Conservation (phyloP, 2,797 vertebrate species). For the Crocidura indochinensis region DNA sequence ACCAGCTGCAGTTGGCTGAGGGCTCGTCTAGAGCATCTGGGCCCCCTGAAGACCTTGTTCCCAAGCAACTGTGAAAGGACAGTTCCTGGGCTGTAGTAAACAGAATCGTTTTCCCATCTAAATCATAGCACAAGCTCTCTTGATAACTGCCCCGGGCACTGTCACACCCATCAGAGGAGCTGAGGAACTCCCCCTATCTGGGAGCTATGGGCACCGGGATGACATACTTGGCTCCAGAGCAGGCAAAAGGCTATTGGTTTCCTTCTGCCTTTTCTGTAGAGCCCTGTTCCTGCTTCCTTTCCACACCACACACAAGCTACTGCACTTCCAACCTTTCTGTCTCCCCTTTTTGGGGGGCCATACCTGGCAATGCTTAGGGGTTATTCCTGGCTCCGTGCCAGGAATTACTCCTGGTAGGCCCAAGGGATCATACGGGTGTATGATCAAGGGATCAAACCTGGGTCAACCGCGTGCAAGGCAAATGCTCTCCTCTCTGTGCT, state of each 20-base stretch:
- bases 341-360: too few species aligned
- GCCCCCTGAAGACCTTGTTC: neutral
- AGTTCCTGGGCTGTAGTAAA: conserved; percentile 30
- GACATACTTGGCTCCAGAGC: too few species aligned
- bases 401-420: too few species aligned
- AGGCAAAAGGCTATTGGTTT: too few species aligned
- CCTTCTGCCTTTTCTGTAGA: neutral
- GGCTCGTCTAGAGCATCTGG: neutral
- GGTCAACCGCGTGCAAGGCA: too few species aligned
- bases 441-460: too few species aligned
- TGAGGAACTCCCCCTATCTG: conserved; percentile 40
- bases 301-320: neutral
- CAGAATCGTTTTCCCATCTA: conserved; percentile 67
- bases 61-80: neutral
- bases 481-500: too few species aligned
- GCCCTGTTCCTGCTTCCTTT: neutral
- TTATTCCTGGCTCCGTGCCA: too few species aligned
- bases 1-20: neutral
- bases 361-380: too few species aligned
- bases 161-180: conserved; percentile 62
- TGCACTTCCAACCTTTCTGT: neutral
- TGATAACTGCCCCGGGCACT: conserved; percentile 53
- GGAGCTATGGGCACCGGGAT: too few species aligned
- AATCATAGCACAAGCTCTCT: conserved; percentile 59
- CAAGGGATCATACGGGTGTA: too few species aligned